These are phyloP conservation scores for Pangasianodon gigas DNA, from an alignment of 2,113 vertebrate genomes.

Conservation along the genomic window DNA sequence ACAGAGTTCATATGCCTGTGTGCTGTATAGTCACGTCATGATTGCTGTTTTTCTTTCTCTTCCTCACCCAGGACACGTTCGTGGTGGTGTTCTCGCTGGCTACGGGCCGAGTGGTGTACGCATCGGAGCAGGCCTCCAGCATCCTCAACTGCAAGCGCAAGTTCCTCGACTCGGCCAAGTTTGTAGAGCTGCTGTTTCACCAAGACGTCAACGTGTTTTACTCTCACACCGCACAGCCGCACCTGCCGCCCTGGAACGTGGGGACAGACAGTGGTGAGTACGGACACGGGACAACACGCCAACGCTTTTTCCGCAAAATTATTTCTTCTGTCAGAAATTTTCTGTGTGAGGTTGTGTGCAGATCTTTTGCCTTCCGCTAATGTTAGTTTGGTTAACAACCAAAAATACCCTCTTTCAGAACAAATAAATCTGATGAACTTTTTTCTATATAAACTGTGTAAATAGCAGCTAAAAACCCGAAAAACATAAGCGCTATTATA, in stretches of 20 bases:
- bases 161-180: constrained; percentile 78
- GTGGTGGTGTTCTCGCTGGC: constrained; percentile 84
- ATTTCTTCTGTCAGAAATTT: not conserved
- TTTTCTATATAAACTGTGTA: not conserved
- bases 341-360: not conserved
- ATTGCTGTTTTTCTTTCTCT: not conserved
- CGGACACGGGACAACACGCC: too few relatives aligned
- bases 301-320: not conserved
- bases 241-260: constrained; percentile 81
- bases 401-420: not conserved
- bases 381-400: not conserved
- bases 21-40: not conserved
- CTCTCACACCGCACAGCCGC: constrained; percentile 77
- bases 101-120: constrained; percentile 79
- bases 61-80: constrained; percentile 79
- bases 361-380: too few relatives aligned
- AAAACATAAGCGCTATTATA: too few relatives aligned
- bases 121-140: constrained; percentile 83
- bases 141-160: constrained; percentile 82
- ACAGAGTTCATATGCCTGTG: not conserved
- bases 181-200: constrained; percentile 86
- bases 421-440: not conserved
- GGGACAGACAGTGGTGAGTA: constrained; percentile 54
- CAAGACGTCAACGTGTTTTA: constrained; percentile 87
- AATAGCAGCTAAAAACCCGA: too few relatives aligned